These are phyloP conservation scores for Trigoniulus corallinus DNA, from an alignment of 1,140 invertebrate genomes.

Conservation along the genomic window DNA sequence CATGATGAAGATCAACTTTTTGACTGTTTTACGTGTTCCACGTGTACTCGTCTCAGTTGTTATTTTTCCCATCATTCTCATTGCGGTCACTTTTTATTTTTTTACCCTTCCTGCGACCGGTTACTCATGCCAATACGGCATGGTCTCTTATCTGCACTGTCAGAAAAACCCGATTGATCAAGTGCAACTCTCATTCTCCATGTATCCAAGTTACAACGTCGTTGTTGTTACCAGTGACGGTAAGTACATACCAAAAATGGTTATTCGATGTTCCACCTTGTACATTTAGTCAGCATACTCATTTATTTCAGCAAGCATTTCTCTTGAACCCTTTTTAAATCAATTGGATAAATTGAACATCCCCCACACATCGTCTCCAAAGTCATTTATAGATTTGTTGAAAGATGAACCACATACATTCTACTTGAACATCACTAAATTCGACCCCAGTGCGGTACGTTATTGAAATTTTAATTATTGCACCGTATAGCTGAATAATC, in stretches of 20 bases:
- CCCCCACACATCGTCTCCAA: neutral
- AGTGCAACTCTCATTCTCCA: neutral
- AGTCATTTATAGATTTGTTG: too few species aligned
- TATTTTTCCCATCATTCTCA: neutral
- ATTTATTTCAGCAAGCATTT: constrained; percentile 2
- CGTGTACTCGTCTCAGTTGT: neutral
- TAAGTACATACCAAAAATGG: too few species aligned
- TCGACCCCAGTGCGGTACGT: neutral
- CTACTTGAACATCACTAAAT: neutral
- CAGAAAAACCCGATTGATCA: neutral
- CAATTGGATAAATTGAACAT: neutral
- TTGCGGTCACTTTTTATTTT: neutral
- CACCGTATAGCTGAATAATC: too few species aligned
- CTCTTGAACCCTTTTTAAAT: constrained; percentile 4
- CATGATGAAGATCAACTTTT: constrained; percentile 5
- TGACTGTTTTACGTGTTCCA: constrained; percentile 4
- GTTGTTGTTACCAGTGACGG: too few species aligned
- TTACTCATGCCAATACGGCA: too few species aligned
- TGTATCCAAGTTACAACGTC: neutral
- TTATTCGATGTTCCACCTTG: neutral
- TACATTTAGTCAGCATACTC: constrained; percentile 2
- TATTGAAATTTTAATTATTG: neutral
- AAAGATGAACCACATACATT: neutral
- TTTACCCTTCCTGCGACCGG: neutral
- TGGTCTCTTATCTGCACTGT: too few species aligned